A percentile compares a stretch with the other conserved stretches of the same genome.
Conservation (phyloP, 2,113 vertebrate genomes). For the Corvus moneduloides region DNA sequence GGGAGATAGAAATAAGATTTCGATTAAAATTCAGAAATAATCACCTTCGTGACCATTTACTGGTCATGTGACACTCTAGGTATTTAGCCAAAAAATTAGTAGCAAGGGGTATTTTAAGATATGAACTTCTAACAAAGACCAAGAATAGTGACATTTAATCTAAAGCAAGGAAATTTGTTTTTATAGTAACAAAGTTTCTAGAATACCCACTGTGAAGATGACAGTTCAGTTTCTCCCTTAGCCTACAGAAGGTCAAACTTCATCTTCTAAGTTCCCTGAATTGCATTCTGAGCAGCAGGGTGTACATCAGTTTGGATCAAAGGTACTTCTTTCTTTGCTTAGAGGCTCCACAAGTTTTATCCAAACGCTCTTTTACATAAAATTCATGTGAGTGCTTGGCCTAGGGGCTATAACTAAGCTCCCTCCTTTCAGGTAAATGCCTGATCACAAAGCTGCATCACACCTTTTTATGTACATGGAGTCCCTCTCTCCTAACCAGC, state of each 20-base stretch:
- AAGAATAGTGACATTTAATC: neutral
- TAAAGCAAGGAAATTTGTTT: neutral
- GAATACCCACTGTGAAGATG: neutral
- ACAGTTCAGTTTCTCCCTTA: neutral
- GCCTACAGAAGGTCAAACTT: neutral
- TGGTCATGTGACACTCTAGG: neutral
- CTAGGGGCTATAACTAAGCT: neutral
- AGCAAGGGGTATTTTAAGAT: neutral
- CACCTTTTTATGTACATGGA: neutral
- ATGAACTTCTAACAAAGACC: neutral
- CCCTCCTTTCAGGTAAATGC: neutral
- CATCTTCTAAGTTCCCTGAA: neutral
- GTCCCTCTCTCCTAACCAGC: neutral
- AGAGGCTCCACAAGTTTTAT: neutral
- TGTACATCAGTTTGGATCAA: neutral
- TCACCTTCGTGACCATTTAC: neutral
- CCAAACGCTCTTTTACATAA: neutral
- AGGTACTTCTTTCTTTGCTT: neutral
- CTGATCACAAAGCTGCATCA: neutral
- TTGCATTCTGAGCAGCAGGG: neutral
- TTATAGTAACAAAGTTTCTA: neutral
- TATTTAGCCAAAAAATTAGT: neutral
- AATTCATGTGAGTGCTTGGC: neutral
- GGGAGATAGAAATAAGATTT: neutral
- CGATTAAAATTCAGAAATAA: neutral